These are phyloP conservation scores for Hydriomena furcata DNA, from an alignment of 2,888 invertebrate species.

Conservation along the genomic window DNA sequence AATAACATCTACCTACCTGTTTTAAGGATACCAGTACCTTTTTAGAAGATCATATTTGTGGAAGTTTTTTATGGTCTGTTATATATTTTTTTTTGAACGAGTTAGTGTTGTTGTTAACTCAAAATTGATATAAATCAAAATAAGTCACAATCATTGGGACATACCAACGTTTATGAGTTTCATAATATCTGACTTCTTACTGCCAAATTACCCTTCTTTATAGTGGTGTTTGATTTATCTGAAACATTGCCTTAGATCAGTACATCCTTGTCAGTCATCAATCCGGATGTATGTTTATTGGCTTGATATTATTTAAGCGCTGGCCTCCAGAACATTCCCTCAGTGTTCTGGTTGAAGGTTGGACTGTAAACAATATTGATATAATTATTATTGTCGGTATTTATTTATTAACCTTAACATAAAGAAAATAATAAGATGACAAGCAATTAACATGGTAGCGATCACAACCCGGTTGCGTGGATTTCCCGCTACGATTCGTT, in stretches of 20 bases:
- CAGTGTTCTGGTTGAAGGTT: slow-evolving; percentile 36
- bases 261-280: slow-evolving; percentile 23
- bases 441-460: slow-evolving; percentile 61
- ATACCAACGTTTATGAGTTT: background rate
- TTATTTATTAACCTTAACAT: slow-evolving; percentile 44
- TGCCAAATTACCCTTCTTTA: slow-evolving; percentile 10
- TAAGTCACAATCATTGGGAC: background rate
- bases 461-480: slow-evolving; percentile 79
- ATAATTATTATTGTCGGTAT: slow-evolving; percentile 47
- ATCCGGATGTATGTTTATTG: slow-evolving; percentile 22
- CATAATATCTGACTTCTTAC: slow-evolving; percentile 2
- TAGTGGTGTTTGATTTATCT: slow-evolving; percentile 6
- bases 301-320: slow-evolving; percentile 5
- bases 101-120: background rate
- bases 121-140: background rate
- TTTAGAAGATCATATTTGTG: background rate
- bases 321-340: slow-evolving; percentile 25
- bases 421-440: slow-evolving; percentile 61
- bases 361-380: slow-evolving; percentile 54
- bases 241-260: slow-evolving; percentile 10
- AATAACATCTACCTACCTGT: background rate
- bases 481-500: slow-evolving; percentile 79
- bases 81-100: background rate
- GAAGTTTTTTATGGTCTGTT: background rate
- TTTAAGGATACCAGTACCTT: slow-evolving; percentile 3